phyloP scores from a whole-genome alignment of 2,888 invertebrate species.

The Rotaria magnacalcarata region DNA sequence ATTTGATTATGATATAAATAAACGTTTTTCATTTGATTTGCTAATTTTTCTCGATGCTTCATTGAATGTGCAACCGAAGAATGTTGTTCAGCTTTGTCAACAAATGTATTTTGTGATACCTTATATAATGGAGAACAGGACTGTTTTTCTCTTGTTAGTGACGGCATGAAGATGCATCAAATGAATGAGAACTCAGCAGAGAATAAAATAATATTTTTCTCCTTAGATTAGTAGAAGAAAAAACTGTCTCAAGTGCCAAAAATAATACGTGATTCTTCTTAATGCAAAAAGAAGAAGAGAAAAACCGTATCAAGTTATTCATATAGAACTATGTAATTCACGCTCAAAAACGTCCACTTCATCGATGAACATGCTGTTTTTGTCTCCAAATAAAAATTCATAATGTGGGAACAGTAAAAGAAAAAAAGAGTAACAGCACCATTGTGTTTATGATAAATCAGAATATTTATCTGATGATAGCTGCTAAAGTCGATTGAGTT shows the following conservation, averaged over 20 bases:
- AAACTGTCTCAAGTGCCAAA: neutral
- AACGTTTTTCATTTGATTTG: neutral
- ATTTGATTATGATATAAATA: neutral
- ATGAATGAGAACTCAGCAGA: neutral
- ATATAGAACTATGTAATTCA: no score
- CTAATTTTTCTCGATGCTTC: neutral
- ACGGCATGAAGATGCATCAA: neutral
- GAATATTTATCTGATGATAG: no score
- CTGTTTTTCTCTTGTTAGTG: neutral
- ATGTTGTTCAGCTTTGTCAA: neutral
- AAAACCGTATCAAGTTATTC: no score
- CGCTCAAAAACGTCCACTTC: no score
- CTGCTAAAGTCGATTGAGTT: no score
- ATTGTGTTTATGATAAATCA: no score
- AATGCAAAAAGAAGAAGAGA: neutral
- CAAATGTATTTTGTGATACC: neutral
- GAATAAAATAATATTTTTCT: neutral
- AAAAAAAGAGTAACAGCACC: no score
- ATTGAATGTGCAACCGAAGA: neutral
- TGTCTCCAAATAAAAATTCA: no score
- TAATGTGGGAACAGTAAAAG: no score
- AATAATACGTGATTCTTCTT: neutral
- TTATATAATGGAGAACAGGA: neutral
- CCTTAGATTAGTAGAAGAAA: neutral
- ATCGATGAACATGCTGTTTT: no score